Evolutionary conservation across 1,140 invertebrate genomes (phyloP), one percentile per base, ranked within the genome.

Genomic region (Drosophila tropicalis): DNA sequence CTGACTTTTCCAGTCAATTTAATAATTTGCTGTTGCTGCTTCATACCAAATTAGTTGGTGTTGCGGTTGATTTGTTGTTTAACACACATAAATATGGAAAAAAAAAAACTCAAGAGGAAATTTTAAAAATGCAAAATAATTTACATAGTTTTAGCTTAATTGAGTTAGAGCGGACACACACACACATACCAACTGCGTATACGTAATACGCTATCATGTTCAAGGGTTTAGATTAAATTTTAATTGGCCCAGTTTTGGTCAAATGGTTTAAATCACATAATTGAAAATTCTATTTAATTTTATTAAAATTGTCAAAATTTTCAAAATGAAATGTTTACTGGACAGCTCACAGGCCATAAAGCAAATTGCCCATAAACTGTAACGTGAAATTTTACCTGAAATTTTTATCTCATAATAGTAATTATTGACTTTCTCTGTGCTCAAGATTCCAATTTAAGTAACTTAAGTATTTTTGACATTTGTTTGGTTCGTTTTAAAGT

Each of bases 1-100:
- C 17, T 54, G 41, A 68, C 39, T 78, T 61, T 47, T 82, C 54
- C 71, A 79, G 80, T 82, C 80, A 82, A 82, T 82, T 82, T 82
- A 82, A 81, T 81, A 81, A 81, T 81, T 81, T 81, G 63, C 61
- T 77, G 56, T 51, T 51, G 60, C 44, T 67, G 72, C 70, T 40
- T 67, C 51, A 54, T n/a, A 40, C n/a, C 32, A 58, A 76, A 72
- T 81, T 81, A 77, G 66, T 67, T 81, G 75, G 70, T 62, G 47
- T 34, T 44, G 66, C 56, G 66, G 61, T 62, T 25, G 29, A 68
- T 61, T 62, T 68, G 54, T 56, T 36, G 19, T 39, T 61, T 17
- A 17, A 51, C 44, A 51, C 17, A 22, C 44, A 22, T 19, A 51
- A 10, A 15, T 12, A 51, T 19, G 9, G 4, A 19, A 12, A 51